phyloP scores from a whole-genome alignment of 2,888 invertebrate species.

The Brachypterus glaber region DNA sequence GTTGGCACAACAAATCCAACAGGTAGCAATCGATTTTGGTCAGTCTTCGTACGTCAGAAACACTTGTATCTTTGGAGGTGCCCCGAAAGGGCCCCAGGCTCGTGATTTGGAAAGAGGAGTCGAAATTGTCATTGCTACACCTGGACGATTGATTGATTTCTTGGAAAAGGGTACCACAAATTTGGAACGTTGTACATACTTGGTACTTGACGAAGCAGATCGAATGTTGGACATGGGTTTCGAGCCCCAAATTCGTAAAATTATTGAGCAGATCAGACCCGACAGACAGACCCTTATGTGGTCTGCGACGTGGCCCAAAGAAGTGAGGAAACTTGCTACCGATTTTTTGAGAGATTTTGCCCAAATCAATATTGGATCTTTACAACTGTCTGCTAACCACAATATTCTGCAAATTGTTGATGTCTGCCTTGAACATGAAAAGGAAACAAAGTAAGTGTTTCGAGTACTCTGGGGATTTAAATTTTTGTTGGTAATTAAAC shows the following conservation, averaged over 20 bases:
- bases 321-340: constrained; percentile 83
- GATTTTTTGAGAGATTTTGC: constrained; percentile 86
- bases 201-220: constrained; percentile 91
- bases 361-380: constrained; percentile 85
- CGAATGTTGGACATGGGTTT: constrained; percentile 98
- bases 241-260: constrained; percentile 91
- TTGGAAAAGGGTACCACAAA: constrained; percentile 65
- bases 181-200: constrained; percentile 69
- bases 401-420: constrained; percentile 84
- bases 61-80: constrained; percentile 85
- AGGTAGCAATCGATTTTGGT: constrained; percentile 80
- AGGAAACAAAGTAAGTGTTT: constrained; percentile 47
- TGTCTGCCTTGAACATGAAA: constrained; percentile 79
- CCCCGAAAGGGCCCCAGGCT: constrained; percentile 78
- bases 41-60: constrained; percentile 69
- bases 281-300: constrained; percentile 97
- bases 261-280: constrained; percentile 85
- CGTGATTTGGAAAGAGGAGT: constrained; percentile 62
- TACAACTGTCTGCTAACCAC: constrained; percentile 81
- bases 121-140: constrained; percentile 85
- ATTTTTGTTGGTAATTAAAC: constrained; percentile 13
- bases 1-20: constrained; percentile 73
- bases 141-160: constrained; percentile 79
- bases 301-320: constrained; percentile 98
- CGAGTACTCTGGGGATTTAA: no score